phyloP scores from a whole-genome alignment of 2,113 vertebrate species.

The Perognathus longimembris region DNA sequence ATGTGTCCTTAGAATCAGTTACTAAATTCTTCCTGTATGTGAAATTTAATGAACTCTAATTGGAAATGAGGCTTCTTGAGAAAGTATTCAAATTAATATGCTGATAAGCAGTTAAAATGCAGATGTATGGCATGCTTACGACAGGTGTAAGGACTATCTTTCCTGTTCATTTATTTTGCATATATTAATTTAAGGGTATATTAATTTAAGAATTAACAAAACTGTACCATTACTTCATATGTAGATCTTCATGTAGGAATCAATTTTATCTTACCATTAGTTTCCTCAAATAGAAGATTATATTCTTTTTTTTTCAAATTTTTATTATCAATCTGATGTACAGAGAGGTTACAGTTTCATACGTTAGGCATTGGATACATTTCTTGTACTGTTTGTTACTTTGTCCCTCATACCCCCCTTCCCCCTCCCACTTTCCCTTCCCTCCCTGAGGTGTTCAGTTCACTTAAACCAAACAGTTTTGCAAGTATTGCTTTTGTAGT shows the following conservation, averaged over 20 bases:
- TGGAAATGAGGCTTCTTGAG: neutral
- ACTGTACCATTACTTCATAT: neutral
- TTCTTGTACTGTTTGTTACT: too few species aligned
- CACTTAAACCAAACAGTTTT: too few species aligned
- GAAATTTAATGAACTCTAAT: neutral
- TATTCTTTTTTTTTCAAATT: too few species aligned
- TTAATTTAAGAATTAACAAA: neutral
- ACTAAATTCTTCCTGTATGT: neutral
- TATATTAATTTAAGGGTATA: neutral
- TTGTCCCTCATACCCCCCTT: too few species aligned
- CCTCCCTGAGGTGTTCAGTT: too few species aligned
- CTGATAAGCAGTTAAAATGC: neutral
- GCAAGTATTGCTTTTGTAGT: too few species aligned
- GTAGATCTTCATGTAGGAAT: neutral
- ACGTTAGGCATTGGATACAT: too few species aligned
- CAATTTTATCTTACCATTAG: neutral
- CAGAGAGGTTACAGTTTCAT: too few species aligned
- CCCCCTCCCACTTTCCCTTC: too few species aligned
- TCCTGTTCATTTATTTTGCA: neutral
- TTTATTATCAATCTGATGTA: too few species aligned
- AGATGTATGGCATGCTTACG: too few species aligned
- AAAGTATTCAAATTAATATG: neutral
- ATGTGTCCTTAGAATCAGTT: neutral
- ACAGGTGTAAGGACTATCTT: accelerated
- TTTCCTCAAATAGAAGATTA: neutral